Conservation (phyloP, 2,113 vertebrate genomes). For the Gracilinanus agilis region DNA sequence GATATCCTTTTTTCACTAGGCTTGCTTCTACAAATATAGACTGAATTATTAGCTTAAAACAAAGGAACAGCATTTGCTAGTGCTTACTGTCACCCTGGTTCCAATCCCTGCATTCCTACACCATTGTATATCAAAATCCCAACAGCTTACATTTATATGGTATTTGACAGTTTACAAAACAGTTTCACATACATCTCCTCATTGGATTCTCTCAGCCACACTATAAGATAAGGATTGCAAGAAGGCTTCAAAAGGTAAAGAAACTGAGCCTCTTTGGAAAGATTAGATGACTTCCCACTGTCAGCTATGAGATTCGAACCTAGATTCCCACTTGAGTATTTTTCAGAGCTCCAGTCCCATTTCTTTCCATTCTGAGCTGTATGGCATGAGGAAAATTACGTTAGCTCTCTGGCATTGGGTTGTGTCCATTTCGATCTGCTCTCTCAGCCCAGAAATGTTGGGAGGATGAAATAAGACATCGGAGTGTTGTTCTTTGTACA, state of each 20-base stretch:
- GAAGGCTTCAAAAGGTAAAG: background rate
- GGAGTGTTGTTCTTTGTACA: background rate
- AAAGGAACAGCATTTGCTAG: background rate
- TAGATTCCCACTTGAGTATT: background rate
- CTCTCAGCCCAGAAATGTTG: background rate
- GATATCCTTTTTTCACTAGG: slow-evolving; percentile 11
- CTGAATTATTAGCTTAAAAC: background rate
- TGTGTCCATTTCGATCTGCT: background rate
- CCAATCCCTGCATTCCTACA: background rate
- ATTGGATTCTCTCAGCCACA: background rate
- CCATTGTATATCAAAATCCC: background rate
- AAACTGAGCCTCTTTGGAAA: background rate
- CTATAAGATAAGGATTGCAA: background rate
- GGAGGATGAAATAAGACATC: background rate
- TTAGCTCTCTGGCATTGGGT: background rate
- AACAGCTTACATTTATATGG: background rate
- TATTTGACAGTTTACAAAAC: background rate
- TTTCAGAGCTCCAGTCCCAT: background rate
- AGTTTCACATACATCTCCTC: too few species aligned
- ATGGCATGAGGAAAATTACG: background rate
- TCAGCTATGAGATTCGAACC: background rate
- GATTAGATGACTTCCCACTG: background rate
- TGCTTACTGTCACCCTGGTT: too few species aligned
- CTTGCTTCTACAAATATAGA: background rate
- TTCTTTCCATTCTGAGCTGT: background rate